Conservation (phyloP, 2,888 invertebrate species). For the Sialis fuliginosa region DNA sequence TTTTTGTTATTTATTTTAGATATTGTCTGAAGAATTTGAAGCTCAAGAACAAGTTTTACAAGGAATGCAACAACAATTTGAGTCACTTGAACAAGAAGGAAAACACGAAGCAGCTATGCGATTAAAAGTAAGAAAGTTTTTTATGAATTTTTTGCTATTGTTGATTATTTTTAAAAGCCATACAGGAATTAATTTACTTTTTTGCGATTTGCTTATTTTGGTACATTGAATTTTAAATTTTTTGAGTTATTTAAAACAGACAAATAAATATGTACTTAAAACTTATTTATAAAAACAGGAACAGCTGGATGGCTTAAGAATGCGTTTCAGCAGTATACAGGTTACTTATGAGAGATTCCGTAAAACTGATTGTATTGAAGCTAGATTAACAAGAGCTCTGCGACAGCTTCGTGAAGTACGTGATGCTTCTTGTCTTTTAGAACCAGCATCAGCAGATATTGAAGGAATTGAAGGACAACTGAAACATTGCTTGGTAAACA, state of each 20-base stretch:
- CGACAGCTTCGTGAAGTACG: constrained; percentile 49
- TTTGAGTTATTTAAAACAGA: too few relatives aligned
- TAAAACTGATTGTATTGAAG: constrained; percentile 30
- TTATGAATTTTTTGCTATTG: too few relatives aligned
- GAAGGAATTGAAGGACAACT: constrained; percentile 59
- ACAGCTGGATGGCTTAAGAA: constrained; percentile 48
- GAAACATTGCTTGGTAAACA: constrained; percentile 54
- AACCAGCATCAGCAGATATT: constrained; percentile 56
- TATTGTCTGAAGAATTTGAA: constrained; percentile 48
- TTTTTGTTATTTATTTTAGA: constrained; percentile 24
- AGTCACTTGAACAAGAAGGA: constrained; percentile 47
- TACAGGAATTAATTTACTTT: too few relatives aligned
- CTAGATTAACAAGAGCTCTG: constrained; percentile 46
- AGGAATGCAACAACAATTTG: constrained; percentile 46
- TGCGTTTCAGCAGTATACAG: constrained; percentile 22
- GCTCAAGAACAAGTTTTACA: constrained; percentile 44
- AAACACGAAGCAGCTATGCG: constrained; percentile 59
- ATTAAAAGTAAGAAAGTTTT: constrained; percentile 18
- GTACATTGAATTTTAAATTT: too few relatives aligned
- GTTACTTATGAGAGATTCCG: constrained; percentile 22
- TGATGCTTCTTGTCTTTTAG: constrained; percentile 49
- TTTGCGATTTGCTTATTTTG: too few relatives aligned
- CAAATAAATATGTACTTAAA: too few relatives aligned
- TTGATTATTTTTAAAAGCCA: too few relatives aligned
- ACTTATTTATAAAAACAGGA: constrained; percentile 23